Evolutionary conservation across 1,140 invertebrate genomes (phyloP).

Genomic region (Caenorhabditis brenneri): DNA sequence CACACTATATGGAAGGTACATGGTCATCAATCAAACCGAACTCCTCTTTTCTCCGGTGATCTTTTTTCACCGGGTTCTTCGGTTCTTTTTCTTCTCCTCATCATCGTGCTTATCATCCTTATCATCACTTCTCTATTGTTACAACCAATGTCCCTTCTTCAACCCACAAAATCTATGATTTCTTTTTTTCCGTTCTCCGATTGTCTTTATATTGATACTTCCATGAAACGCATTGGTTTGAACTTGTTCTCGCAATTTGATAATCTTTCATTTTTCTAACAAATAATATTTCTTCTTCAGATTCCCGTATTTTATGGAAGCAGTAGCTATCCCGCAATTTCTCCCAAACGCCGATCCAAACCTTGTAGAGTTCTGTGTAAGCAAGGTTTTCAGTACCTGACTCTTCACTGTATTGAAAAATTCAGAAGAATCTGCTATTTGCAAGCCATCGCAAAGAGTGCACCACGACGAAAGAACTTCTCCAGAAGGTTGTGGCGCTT

Average conservation of each 20-base stretch:
- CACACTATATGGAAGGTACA: neutral
- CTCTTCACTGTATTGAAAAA: no score
- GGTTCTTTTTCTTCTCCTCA: neutral
- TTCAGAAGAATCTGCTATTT: constrained; percentile 1
- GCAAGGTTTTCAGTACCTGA: no score
- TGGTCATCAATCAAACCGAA: constrained; percentile 19
- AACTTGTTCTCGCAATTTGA: neutral
- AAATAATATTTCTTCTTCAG: neutral
- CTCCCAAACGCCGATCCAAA: constrained; percentile 6
- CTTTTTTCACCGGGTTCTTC: neutral
- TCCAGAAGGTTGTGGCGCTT: neutral
- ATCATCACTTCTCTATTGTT: constrained; percentile 31
- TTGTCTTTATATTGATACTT: constrained; percentile 19
- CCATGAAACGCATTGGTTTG: constrained; percentile 11
- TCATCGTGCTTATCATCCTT: constrained; percentile 32
- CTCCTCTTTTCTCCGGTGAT: neutral
- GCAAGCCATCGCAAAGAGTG: constrained; percentile 3
- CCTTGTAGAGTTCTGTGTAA: constrained; percentile 1
- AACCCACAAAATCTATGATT: constrained; percentile 25
- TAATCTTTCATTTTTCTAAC: neutral
- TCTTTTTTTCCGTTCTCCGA: neutral
- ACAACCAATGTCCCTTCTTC: constrained; percentile 38
- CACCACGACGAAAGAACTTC: neutral
- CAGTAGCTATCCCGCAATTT: neutral
- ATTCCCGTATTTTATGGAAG: neutral